Conservation (phyloP, 1,140 invertebrate species). For the Hyles euphorbiae region DNA sequence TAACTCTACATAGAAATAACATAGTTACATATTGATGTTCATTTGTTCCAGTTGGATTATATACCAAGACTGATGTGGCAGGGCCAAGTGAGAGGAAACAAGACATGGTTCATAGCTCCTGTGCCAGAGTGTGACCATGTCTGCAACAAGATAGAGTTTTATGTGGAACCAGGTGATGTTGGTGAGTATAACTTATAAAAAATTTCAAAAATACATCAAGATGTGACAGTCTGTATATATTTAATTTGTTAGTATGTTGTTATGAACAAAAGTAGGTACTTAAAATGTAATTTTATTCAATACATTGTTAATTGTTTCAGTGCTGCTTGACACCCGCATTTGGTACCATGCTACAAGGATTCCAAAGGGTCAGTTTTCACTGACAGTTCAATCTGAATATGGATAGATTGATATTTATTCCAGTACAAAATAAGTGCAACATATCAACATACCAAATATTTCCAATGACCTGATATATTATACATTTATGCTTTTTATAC, state of each 20-base stretch:
- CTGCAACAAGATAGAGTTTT: conserved; percentile 84
- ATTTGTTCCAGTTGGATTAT: conserved; percentile 88
- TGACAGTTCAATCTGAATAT: conserved; percentile 95
- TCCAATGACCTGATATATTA: conserved; percentile 32
- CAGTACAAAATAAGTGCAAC: conserved; percentile 36
- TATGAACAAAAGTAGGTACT: too few relatives aligned
- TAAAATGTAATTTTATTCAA: too few relatives aligned
- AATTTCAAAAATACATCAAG: too few relatives aligned
- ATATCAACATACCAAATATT: conserved; percentile 65
- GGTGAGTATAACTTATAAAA: conserved; percentile 72
- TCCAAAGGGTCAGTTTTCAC: conserved; percentile 88
- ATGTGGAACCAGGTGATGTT: conserved; percentile 90
- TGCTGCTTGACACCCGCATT: conserved; percentile 91
- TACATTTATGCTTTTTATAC: conserved; percentile 33
- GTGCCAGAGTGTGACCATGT: conserved; percentile 91
- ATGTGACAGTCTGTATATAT: too few relatives aligned
- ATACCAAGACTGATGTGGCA: conserved; percentile 95
- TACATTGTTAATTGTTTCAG: conserved; percentile 63
- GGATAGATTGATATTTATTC: conserved; percentile 72
- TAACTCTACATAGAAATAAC: too few relatives aligned
- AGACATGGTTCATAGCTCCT: conserved; percentile 90
- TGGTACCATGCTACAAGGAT: conserved; percentile 95
- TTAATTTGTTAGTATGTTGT: too few relatives aligned
- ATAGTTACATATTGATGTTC: background rate
- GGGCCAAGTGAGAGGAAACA: conserved; percentile 91